These are phyloP conservation scores for Agelastica alni DNA, from an alignment of 2,888 invertebrate genomes.

Conservation along the genomic window DNA sequence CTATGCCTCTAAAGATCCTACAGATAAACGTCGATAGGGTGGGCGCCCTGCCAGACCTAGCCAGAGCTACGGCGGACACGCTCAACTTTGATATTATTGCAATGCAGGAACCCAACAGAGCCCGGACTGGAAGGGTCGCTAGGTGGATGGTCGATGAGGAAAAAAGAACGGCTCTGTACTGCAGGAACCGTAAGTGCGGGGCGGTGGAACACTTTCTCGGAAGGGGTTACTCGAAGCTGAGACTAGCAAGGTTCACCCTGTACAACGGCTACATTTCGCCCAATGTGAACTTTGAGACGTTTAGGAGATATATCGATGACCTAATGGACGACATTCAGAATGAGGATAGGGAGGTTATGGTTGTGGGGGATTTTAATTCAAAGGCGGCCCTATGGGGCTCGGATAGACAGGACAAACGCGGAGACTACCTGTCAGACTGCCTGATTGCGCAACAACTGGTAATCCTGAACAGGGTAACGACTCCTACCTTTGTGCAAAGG, in stretches of 20 bases:
- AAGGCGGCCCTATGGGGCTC: background rate
- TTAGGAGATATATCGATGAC: background rate
- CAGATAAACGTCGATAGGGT: slow-evolving; percentile 9
- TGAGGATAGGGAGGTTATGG: background rate
- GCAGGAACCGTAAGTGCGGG: slow-evolving; percentile 1
- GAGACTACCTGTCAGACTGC: slow-evolving; percentile 3
- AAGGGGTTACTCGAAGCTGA: background rate
- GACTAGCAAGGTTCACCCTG: background rate
- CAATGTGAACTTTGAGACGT: background rate
- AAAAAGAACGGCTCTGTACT: background rate
- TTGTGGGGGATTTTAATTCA: background rate
- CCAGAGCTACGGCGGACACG: background rate
- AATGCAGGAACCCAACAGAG: slow-evolving; percentile 4
- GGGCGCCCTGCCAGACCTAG: background rate
- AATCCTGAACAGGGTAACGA: background rate
- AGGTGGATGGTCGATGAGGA: slow-evolving; percentile 1
- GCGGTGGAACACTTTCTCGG: background rate
- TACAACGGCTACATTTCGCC: slow-evolving; percentile 14
- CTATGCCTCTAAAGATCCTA: background rate
- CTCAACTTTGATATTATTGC: background rate
- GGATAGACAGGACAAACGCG: no score
- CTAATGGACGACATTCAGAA: background rate
- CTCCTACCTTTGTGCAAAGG: slow-evolving; percentile 8
- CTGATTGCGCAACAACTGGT: background rate
- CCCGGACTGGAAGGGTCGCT: background rate